Conservation (phyloP, 2,113 vertebrate species). For the Labeo catla region DNA sequence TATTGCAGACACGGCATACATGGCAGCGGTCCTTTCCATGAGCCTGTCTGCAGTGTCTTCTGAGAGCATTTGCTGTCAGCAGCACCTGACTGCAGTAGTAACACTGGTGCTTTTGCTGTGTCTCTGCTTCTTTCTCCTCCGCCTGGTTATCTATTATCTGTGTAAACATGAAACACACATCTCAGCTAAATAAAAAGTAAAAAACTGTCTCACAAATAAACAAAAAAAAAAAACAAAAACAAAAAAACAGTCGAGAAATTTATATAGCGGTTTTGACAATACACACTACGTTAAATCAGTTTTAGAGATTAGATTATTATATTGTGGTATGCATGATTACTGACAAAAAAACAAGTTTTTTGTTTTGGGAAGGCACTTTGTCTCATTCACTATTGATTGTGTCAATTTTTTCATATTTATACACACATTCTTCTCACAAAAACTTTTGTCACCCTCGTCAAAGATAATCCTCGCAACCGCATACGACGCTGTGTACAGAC, state of each 20-base stretch:
- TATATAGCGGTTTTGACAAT: neutral
- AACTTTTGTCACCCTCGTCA: too few relatives aligned
- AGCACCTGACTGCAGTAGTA: slow-evolving; percentile 87
- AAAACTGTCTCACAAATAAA: neutral
- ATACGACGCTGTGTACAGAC: too few relatives aligned
- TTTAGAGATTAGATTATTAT: neutral
- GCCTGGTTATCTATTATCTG: neutral
- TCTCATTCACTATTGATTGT: too few relatives aligned
- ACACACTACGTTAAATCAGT: neutral
- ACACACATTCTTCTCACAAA: too few relatives aligned
- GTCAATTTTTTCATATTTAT: too few relatives aligned
- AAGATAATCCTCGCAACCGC: too few relatives aligned
- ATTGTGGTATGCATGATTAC: too few relatives aligned
- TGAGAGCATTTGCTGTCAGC: slow-evolving; percentile 81
- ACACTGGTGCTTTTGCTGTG: slow-evolving; percentile 84
- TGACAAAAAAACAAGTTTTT: neutral
- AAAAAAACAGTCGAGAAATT: neutral
- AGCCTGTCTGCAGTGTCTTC: slow-evolving; percentile 81
- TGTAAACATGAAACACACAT: slow-evolving; percentile 7
- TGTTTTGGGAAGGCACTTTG: neutral
- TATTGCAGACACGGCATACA: slow-evolving; percentile 87
- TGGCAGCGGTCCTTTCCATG: slow-evolving; percentile 92
- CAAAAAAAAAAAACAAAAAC: too few relatives aligned
- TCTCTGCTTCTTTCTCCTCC: slow-evolving; percentile 69
- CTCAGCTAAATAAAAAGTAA: neutral